Evolutionary conservation across 2,797 vertebrate species (phyloP).

Genomic region (Tangara arthus): DNA sequence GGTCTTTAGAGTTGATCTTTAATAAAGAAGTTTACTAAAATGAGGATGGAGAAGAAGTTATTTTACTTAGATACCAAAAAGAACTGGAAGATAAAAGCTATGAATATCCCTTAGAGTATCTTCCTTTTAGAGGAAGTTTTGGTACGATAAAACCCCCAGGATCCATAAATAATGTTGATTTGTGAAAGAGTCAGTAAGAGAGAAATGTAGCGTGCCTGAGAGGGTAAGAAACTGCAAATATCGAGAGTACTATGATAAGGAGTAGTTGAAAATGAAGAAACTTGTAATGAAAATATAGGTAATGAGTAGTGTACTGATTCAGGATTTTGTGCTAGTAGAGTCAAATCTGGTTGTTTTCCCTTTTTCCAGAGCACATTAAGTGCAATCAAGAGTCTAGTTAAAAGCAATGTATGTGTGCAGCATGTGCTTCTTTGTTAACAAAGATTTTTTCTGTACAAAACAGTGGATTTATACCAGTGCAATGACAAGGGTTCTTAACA

Average conservation of each 20-base stretch:
- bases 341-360: not conserved
- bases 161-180: not conserved
- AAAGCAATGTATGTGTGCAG: not conserved
- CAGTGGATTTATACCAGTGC: not conserved
- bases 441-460: not conserved
- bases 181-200: not conserved
- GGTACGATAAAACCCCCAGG: not conserved
- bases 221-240: not conserved
- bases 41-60: not conserved
- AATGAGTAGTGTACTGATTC: not conserved
- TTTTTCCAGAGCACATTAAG: not conserved
- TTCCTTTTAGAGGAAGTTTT: not conserved
- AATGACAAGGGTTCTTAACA: not conserved
- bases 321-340: not conserved
- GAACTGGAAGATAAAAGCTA: not conserved
- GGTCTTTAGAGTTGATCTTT: not conserved
- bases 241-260: not conserved
- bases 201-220: not conserved
- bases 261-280: not conserved
- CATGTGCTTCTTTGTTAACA: not conserved
- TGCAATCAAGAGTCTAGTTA: not conserved
- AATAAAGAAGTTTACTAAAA: not conserved
- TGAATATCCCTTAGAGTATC: not conserved
- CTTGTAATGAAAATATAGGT: not conserved
- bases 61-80: not conserved